A percentile compares a stretch with the other conserved stretches of the same genome.
Evolutionary conservation across 2,888 invertebrate species (phyloP).

Genomic region (Ommatoiulus sabulosus): DNA sequence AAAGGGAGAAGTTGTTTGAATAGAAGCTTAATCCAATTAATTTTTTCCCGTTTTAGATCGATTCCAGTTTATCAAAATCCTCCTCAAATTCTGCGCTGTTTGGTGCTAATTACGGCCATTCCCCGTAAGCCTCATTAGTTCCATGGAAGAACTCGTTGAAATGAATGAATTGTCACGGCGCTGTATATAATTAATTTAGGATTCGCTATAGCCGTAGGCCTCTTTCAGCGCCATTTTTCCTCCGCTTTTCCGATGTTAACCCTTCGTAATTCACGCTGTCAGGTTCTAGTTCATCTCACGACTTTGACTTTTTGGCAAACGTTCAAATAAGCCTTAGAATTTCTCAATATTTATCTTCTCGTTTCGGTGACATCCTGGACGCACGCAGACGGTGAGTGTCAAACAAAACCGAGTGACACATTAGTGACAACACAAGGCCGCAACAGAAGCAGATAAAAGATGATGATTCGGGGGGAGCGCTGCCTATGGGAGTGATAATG

Average conservation of each 20-base stretch:
- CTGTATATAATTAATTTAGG: not conserved
- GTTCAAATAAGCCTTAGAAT: constrained; percentile 16
- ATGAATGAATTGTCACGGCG: not conserved
- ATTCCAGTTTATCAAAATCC: no score
- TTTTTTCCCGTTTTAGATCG: no score
- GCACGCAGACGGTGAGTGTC: constrained; percentile 22
- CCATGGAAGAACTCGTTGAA: no score
- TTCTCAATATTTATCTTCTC: constrained; percentile 28
- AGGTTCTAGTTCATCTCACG: constrained; percentile 27
- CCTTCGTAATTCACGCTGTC: not conserved
- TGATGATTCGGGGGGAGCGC: not conserved
- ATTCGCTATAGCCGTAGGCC: not conserved
- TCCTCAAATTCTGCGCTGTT: no score
- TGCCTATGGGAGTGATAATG: not conserved
- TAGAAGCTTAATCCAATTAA: no score
- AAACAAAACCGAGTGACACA: constrained; percentile 28
- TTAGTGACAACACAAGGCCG: constrained; percentile 6
- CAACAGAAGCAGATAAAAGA: constrained; percentile 7
- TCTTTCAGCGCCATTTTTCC: not conserved
- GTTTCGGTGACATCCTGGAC: constrained; percentile 8
- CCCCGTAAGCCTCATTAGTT: no score
- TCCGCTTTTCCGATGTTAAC: not conserved
- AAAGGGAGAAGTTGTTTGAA: no score
- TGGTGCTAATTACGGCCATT: no score
- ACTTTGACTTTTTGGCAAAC: constrained; percentile 16